These are phyloP conservation scores for Hydrozoanthus gracilis DNA, from an alignment of 92 coral and sea anemone genomes.

Conservation along the genomic window DNA sequence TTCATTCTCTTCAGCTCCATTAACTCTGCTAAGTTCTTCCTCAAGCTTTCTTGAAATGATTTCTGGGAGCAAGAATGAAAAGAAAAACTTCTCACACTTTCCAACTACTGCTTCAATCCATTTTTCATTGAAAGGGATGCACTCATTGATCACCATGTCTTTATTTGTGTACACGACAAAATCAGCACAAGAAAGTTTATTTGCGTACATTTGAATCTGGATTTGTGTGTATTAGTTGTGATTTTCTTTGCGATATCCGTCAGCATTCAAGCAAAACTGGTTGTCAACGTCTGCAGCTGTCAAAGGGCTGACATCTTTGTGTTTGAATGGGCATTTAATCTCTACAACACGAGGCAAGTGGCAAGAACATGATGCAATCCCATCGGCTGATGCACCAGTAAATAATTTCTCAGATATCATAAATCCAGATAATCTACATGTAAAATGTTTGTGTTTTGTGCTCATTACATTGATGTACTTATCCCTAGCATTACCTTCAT, in stretches of 20 bases:
- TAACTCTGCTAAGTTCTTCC: slow-evolving; percentile 14
- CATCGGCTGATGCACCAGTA: slow-evolving; percentile 44
- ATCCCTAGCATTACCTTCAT: slow-evolving; percentile 21
- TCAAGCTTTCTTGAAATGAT: slow-evolving; percentile 16
- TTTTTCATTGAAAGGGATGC: slow-evolving; percentile 25
- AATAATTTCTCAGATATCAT: slow-evolving; percentile 25
- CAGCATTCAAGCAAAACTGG: slow-evolving; percentile 23
- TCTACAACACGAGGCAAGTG: slow-evolving; percentile 27
- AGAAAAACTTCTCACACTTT: slow-evolving; percentile 24
- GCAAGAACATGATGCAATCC: slow-evolving; percentile 40
- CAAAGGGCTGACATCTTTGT: slow-evolving; percentile 20
- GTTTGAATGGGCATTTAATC: slow-evolving; percentile 45
- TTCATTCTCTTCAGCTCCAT: slow-evolving; percentile 15
- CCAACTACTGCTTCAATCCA: slow-evolving; percentile 16
- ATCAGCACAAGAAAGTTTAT: slow-evolving; percentile 11
- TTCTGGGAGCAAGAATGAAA: slow-evolving; percentile 21
- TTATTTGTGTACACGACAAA: slow-evolving; percentile 33
- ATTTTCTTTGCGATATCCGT: slow-evolving; percentile 34
- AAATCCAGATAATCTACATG: slow-evolving; percentile 10
- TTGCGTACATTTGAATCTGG: slow-evolving; percentile 43
- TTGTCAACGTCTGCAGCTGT: slow-evolving; percentile 24
- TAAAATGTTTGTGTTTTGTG: slow-evolving; percentile 18
- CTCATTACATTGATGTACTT: slow-evolving; percentile 5
- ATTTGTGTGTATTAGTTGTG: slow-evolving; percentile 41
- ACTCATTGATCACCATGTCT: slow-evolving; percentile 34